Evolutionary conservation across 2,797 vertebrate genomes (phyloP).

Genomic region (Poecilia wingei): DNA sequence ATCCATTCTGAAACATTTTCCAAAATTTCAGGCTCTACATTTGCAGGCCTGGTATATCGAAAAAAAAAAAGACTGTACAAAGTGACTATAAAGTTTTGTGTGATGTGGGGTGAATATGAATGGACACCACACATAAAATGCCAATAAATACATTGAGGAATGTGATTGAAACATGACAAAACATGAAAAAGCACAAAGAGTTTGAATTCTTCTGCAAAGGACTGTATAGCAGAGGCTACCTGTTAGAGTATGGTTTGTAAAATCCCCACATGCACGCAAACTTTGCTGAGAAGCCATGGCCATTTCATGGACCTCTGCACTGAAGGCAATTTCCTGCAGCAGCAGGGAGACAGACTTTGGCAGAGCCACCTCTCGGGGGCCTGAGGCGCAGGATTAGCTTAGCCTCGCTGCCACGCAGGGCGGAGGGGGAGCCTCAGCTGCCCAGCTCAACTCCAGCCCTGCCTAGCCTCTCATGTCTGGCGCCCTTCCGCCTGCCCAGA

Average conservation of each 20-base stretch:
- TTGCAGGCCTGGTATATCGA: not conserved
- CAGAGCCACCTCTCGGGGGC: constrained; percentile 74
- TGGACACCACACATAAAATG: not conserved
- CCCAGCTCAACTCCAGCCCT: constrained; percentile 52
- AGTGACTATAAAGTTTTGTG: not conserved
- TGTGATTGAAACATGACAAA: not conserved
- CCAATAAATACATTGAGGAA: not conserved
- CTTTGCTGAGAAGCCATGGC: constrained; percentile 50
- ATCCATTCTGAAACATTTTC: not conserved
- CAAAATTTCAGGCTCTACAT: not conserved
- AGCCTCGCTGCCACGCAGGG: constrained; percentile 73
- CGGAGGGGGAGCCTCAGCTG: constrained; percentile 72
- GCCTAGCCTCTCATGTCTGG: constrained; percentile 66
- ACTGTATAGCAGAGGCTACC: constrained; percentile 31
- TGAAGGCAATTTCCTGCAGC: constrained; percentile 84
- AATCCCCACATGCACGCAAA: constrained; percentile 40
- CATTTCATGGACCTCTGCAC: constrained; percentile 77
- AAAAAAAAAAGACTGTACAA: not conserved
- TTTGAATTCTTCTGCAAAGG: not conserved
- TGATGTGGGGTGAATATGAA: not conserved
- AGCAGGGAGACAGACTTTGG: constrained; percentile 80
- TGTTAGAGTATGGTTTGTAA: constrained; percentile 48
- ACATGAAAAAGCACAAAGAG: not conserved
- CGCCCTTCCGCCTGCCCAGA: constrained; percentile 51
- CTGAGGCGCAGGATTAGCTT: constrained; percentile 79